Evolutionary conservation across 1,140 invertebrate species (phyloP).

Genomic region (Drosophila lacteicornis): DNA sequence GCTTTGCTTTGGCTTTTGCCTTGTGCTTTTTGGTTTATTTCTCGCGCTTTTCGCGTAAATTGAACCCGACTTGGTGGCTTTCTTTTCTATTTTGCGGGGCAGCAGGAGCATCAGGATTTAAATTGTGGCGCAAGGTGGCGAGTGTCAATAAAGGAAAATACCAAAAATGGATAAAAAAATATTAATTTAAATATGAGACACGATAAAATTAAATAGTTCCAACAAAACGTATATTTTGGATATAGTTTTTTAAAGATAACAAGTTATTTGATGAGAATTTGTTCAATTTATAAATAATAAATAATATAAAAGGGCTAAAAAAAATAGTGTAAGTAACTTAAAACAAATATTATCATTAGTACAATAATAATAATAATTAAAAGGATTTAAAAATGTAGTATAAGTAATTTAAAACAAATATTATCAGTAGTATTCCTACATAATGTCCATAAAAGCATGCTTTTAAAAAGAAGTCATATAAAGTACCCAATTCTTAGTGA

Average conservation of each 20-base stretch:
- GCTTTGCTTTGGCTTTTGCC: conserved; percentile 10
- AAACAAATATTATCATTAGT: no score
- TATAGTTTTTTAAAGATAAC: neutral
- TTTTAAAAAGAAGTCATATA: no score
- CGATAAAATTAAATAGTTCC: neutral
- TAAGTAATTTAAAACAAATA: no score
- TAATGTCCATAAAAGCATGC: no score
- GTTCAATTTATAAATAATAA: neutral
- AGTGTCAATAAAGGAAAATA: neutral
- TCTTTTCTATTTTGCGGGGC: conserved; percentile 48
- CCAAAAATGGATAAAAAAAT: neutral
- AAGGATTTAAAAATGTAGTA: no score
- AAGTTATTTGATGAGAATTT: neutral
- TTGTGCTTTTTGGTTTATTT: conserved; percentile 9
- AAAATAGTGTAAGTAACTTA: no score
- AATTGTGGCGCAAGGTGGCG: neutral
- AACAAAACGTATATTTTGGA: neutral
- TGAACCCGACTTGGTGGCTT: conserved; percentile 55
- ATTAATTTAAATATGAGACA: neutral
- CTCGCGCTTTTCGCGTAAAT: conserved; percentile 49
- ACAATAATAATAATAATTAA: no score
- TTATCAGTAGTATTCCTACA: no score
- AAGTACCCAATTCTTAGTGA: no score
- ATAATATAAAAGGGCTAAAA: no score
- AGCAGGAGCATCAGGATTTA: neutral